Conservation (phyloP, 2,113 vertebrate genomes). For the Brienomyrus longianalis region DNA sequence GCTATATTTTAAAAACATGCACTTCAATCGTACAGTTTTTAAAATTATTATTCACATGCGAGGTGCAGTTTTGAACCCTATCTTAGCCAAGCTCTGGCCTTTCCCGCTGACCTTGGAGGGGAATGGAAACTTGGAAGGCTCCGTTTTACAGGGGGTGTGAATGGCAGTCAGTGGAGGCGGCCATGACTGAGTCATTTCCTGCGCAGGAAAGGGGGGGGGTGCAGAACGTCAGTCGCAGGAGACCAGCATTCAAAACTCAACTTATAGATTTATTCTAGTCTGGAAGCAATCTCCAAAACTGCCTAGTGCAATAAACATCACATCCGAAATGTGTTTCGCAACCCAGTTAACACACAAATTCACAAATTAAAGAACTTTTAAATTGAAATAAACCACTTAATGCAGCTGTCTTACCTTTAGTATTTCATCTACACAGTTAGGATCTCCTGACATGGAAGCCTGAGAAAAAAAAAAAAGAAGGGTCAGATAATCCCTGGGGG, state of each 20-base stretch:
- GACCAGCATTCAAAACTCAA: not conserved
- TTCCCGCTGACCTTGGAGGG: slow-evolving; percentile 84
- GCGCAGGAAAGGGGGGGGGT: slow-evolving; percentile 10
- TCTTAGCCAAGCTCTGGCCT: not conserved
- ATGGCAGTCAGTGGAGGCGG: slow-evolving; percentile 95
- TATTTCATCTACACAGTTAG: slow-evolving; percentile 96
- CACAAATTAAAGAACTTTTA: not conserved
- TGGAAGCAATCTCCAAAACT: not conserved
- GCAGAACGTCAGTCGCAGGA: not conserved
- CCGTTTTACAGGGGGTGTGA: slow-evolving; percentile 97
- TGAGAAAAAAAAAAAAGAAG: slow-evolving; percentile 41
- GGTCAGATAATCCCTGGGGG: not conserved
- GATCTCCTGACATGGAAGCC: slow-evolving; percentile 82
- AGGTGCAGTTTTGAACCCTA: not conserved
- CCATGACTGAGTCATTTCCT: slow-evolving; percentile 99
- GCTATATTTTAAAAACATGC: not conserved
- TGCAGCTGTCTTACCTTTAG: slow-evolving; percentile 74
- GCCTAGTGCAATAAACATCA: not conserved
- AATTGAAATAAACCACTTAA: not conserved
- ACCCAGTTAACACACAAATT: not conserved
- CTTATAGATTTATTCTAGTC: not conserved
- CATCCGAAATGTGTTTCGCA: not conserved
- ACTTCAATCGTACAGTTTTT: not conserved
- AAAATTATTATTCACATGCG: not conserved
- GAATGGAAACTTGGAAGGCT: slow-evolving; percentile 98